Percentiles rank a stretch among this genome's conserved stretches.
These are phyloP conservation scores for Gobius niger DNA, from an alignment of 2,113 vertebrate species.

Conservation along the genomic window DNA sequence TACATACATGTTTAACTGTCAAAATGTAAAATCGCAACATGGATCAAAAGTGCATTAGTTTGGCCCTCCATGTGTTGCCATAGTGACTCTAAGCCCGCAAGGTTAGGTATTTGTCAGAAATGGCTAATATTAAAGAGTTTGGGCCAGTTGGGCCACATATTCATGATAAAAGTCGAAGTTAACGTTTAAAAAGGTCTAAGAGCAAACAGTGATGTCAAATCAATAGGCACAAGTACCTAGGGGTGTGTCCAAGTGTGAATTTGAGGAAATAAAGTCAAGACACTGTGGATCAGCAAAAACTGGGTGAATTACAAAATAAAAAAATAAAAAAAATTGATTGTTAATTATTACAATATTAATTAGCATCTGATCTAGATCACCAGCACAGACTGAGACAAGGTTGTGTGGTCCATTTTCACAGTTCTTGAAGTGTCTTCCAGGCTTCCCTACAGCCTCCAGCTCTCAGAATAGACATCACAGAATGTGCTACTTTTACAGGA, in stretches of 20 bases:
- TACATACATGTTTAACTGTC: too few relatives aligned
- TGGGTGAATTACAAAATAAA: constrained; percentile 27
- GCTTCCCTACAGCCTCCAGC: constrained; percentile 62
- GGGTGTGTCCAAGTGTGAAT: constrained; percentile 39
- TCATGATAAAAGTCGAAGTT: background rate
- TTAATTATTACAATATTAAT: constrained; percentile 12
- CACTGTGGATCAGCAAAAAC: constrained; percentile 27
- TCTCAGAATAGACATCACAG: constrained; percentile 78
- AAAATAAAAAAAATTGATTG: constrained; percentile 20
- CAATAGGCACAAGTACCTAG: background rate
- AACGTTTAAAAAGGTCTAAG: constrained; percentile 9
- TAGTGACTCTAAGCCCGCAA: too few relatives aligned
- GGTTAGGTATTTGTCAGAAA: too few relatives aligned
- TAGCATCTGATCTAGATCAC: constrained; percentile 42
- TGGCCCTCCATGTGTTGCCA: too few relatives aligned
- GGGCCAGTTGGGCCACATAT: background rate
- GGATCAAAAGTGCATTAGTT: too few relatives aligned
- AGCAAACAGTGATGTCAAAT: constrained; percentile 13
- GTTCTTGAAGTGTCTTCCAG: constrained; percentile 79
- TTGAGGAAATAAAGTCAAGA: constrained; percentile 61
- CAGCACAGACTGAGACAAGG: constrained; percentile 61
- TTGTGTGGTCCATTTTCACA: constrained; percentile 71
- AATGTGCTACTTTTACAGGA: constrained; percentile 73
- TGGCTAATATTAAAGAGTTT: too few relatives aligned
- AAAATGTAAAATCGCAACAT: too few relatives aligned